phyloP scores from a whole-genome alignment of 2,113 vertebrate genomes.

The Delphinapterus leucas region DNA sequence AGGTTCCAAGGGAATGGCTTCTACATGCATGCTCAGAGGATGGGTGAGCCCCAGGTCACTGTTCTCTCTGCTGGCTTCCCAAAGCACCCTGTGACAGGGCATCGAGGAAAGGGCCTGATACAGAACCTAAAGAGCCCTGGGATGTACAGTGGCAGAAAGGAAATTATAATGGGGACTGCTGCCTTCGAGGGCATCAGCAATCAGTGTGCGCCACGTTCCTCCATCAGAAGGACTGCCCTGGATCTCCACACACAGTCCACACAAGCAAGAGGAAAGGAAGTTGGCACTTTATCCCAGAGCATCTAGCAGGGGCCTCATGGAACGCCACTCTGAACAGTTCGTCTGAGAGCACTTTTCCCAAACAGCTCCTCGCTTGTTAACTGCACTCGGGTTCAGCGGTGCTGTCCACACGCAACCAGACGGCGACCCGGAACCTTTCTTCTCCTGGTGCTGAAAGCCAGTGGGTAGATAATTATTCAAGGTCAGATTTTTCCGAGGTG shows the following conservation, averaged over 20 bases:
- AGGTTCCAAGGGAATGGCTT: no score
- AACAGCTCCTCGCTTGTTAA: neutral
- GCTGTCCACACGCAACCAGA: slow-evolving; percentile 28
- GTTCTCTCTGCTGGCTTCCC: neutral
- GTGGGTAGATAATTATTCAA: slow-evolving; percentile 95
- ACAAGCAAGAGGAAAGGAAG: neutral
- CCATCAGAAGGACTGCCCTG: neutral
- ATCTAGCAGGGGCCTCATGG: neutral
- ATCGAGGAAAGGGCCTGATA: neutral
- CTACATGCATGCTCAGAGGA: accelerated
- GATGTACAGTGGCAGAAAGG: neutral
- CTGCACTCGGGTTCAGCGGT: slow-evolving; percentile 6
- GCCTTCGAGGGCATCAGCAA: neutral
- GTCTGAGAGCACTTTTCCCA: neutral
- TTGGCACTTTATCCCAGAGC: neutral
- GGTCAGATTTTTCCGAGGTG: slow-evolving; percentile 92
- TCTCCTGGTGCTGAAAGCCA: slow-evolving; percentile 88
- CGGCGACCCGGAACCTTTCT: slow-evolving; percentile 82
- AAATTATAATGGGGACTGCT: accelerated
- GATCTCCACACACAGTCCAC: neutral
- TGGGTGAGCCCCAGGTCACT: no score
- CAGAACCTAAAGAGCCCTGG: neutral
- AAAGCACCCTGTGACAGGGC: neutral
- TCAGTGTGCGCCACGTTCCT: accelerated
- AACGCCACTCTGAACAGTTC: neutral